Evolutionary conservation across 2,113 vertebrate genomes (phyloP).

Genomic region (Trochalopteron elliotii): DNA sequence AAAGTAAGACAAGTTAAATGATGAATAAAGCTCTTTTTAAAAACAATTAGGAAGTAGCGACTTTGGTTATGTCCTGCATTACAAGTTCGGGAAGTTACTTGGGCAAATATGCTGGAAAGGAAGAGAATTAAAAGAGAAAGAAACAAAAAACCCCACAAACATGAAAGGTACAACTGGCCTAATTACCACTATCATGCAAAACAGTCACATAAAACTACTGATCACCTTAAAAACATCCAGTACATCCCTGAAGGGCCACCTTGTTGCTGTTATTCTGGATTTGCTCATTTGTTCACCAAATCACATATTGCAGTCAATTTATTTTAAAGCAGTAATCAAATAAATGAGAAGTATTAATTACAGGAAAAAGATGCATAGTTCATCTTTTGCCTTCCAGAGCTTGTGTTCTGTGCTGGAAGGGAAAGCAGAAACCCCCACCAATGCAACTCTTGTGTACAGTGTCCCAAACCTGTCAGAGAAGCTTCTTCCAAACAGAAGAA

Average conservation of each 20-base stretch:
- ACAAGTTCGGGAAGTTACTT: not conserved
- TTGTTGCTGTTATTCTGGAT: not conserved
- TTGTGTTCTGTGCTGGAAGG: not conserved
- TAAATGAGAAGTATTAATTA: not conserved
- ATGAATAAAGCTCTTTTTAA: slow-evolving; percentile 36
- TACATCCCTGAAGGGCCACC: not conserved
- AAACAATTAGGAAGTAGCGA: slow-evolving; percentile 1
- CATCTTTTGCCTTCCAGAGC: not conserved
- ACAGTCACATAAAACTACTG: not conserved
- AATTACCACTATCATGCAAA: not conserved
- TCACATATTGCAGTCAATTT: not conserved
- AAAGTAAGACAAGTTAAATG: slow-evolving; percentile 45
- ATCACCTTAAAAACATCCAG: not conserved
- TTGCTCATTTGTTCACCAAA: not conserved
- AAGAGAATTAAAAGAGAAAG: not conserved
- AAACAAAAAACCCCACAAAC: not conserved
- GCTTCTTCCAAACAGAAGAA: not conserved
- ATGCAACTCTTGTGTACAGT: not conserved
- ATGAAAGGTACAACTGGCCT: not conserved
- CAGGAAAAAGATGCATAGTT: not conserved
- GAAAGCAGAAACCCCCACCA: not conserved
- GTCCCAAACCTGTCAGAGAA: not conserved
- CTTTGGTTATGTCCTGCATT: not conserved
- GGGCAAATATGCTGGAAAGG: not conserved
- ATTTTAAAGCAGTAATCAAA: not conserved